Percentiles rank a stretch among this genome's conserved stretches.
phyloP scores from a whole-genome alignment of 2,113 vertebrate genomes.

The Circaetus gallicus region DNA sequence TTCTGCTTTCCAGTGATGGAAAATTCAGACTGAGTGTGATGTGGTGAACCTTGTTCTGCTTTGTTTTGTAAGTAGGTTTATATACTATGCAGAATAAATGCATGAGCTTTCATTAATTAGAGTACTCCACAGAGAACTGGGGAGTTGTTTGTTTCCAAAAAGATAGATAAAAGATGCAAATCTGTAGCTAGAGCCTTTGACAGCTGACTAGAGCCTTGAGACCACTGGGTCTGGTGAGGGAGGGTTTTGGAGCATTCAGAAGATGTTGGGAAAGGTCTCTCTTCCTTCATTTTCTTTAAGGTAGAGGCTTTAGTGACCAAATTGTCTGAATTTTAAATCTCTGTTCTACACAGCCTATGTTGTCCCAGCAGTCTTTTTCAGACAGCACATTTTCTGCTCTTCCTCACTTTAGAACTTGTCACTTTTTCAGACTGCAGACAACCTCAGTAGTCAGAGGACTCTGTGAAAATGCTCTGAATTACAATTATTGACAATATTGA shows the following conservation, averaged over 20 bases:
- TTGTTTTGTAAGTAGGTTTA: conserved; percentile 8
- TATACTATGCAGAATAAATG: conserved; percentile 36
- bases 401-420: not conserved
- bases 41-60: conserved; percentile 34
- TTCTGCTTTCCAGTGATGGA: not conserved
- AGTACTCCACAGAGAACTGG: conserved; percentile 9
- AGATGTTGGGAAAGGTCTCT: not conserved
- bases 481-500: conserved; percentile 7
- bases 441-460: not conserved
- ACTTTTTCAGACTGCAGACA: not conserved
- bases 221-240: not conserved
- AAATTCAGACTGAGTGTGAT: conserved; percentile 12
- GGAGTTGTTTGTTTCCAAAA: conserved; percentile 36
- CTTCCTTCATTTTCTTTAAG: not conserved
- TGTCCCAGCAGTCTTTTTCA: not conserved
- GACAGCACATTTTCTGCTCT: not conserved
- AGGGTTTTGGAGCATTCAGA: not conserved
- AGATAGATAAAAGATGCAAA: conserved; percentile 23
- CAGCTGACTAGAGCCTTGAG: not conserved
- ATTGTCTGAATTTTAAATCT: not conserved
- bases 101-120: conserved; percentile 52
- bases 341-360: not conserved
- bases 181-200: not conserved
- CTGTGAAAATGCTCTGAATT: not conserved
- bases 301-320: not conserved